phyloP scores from a whole-genome alignment of 2,797 vertebrate species.

The Rhinophrynus dorsalis region DNA sequence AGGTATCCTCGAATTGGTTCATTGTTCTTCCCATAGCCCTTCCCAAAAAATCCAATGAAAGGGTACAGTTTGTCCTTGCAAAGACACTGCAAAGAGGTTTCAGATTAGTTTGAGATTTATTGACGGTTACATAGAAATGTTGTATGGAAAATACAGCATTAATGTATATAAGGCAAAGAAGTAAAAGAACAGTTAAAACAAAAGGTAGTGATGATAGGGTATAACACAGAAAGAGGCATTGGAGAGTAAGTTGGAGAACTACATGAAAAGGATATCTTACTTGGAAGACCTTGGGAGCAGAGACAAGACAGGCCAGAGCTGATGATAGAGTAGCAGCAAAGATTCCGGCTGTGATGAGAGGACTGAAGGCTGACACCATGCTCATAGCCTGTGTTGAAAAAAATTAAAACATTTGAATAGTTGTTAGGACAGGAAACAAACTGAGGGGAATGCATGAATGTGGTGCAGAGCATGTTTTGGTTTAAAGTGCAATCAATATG shows the following conservation, averaged over 20 bases:
- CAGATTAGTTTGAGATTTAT: background rate
- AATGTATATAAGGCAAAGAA: too few species aligned
- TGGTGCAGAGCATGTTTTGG: too few species aligned
- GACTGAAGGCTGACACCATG: conserved; percentile 65
- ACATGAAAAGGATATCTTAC: conserved; percentile 57
- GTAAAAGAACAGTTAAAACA: too few species aligned
- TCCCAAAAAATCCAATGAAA: conserved; percentile 72
- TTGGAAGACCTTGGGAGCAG: conserved; percentile 77
- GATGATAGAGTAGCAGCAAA: conserved; percentile 76
- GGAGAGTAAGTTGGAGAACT: too few species aligned
- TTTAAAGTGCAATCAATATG: too few species aligned
- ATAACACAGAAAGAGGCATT: too few species aligned
- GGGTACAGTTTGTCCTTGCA: conserved; percentile 77
- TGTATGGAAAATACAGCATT: too few species aligned
- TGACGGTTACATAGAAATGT: too few species aligned
- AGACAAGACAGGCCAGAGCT: conserved; percentile 74
- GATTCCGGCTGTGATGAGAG: conserved; percentile 70
- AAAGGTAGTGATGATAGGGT: too few species aligned
- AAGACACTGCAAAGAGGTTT: conserved; percentile 65
- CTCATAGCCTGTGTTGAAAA: conserved; percentile 61
- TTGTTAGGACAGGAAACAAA: background rate
- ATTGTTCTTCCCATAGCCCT: conserved; percentile 74
- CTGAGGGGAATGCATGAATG: background rate
- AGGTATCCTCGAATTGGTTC: conserved; percentile 70
- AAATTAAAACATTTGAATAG: background rate